Conservation (phyloP, 2,797 vertebrate species). For the Microhierax caerulescens region DNA sequence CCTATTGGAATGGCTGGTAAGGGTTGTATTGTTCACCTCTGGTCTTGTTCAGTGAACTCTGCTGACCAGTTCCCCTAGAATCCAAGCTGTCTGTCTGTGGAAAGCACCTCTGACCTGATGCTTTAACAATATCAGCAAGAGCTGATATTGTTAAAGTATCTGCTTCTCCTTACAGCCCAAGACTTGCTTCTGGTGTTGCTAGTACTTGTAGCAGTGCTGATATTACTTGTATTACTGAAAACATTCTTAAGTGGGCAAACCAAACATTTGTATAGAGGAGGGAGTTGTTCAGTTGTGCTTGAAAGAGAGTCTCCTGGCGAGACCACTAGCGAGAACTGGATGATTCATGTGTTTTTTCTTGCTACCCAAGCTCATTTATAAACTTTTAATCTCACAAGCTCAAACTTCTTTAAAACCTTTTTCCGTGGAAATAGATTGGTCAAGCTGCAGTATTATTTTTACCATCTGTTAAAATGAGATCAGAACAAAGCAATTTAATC, state of each 20-base stretch:
- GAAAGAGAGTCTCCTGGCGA: not conserved
- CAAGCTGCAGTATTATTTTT: conserved; percentile 40
- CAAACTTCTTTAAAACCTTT: not conserved
- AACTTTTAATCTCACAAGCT: not conserved
- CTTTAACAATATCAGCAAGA: no score
- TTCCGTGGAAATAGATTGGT: conserved; percentile 5
- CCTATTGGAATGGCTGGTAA: not conserved
- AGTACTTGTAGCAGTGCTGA: not conserved
- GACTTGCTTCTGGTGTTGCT: not conserved
- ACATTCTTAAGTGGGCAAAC: not conserved
- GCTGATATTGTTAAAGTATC: not conserved
- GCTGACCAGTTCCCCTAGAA: not conserved
- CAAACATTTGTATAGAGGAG: not conserved
- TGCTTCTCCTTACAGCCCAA: not conserved
- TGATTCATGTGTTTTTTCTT: not conserved
- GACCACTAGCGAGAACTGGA: not conserved
- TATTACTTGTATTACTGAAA: not conserved
- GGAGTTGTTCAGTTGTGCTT: not conserved
- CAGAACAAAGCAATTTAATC: conserved; percentile 34
- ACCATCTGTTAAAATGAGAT: conserved; percentile 46
- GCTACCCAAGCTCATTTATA: not conserved
- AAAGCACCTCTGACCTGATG: not conserved
- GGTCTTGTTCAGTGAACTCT: not conserved
- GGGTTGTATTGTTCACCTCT: not conserved
- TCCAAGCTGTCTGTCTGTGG: not conserved